Evolutionary conservation across 2,888 invertebrate genomes (phyloP), one percentile per base, ranked within the genome.

Genomic region (Saturnia pavonia): DNA sequence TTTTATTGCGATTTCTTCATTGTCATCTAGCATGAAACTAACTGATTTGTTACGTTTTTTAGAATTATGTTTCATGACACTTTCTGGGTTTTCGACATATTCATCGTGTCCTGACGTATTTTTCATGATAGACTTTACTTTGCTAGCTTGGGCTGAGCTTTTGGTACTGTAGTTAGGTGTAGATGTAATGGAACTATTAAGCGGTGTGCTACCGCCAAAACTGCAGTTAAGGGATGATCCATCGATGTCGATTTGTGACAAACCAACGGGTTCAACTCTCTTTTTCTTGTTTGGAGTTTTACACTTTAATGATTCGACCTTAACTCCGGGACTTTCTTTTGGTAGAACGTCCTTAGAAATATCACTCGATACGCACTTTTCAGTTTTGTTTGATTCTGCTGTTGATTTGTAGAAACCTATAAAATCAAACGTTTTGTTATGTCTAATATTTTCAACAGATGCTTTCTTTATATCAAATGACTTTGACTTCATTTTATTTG

Each of bases 41-140:
- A 92, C 91, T 0, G 92, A 92, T 74, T 92, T 92, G 71, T 90
- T 91, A 54, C 92, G 85, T 74, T 92, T 92, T 73, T 92, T 91
- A 0, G 88, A 74, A 74, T 88, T 90, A 1, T 69, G 67, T 19
- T 70, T 54, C 6, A 66, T 27, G 42, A 71, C 74, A 12, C 72
- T 72, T 57, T 74, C 74, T n/a, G 80, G 69, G 40, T 72, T 76
- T 27, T 88, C 84, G 25, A 75, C 66, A 9, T 77, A 79, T 57
- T 85, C 83, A 25, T 73, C 72, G 11, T 67, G 66, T 16, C 69
- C 66, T 1, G 78, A 75, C 6, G 78, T 75, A 27, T 76, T 85
- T 76, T 89, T 90, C 82, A 88, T 89, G 19, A 89, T 89, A 0
- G 91, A 88, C 74, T 89, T 90, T 12, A 89, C 85, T 70, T 78